These are phyloP conservation scores for Amazona vittata DNA, from an alignment of 2,113 vertebrate genomes.

Conservation along the genomic window DNA sequence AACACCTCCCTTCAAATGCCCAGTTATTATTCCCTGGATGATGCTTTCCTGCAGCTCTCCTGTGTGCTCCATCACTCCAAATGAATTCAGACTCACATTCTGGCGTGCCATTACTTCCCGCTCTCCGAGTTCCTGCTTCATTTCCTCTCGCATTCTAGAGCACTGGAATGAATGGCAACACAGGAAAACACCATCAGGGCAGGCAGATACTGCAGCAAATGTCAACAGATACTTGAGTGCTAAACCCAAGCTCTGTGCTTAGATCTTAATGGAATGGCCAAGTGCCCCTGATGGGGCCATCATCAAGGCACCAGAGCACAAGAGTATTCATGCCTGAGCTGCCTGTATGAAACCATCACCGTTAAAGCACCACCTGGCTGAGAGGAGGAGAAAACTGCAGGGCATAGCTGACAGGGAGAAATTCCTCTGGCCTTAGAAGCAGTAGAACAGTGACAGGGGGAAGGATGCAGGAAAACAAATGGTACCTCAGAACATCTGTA, in stretches of 20 bases:
- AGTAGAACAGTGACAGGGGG: no score
- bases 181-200: not conserved
- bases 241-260: not conserved
- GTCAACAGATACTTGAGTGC: not conserved
- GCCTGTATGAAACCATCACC: not conserved
- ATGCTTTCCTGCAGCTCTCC: not conserved
- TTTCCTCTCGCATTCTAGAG: conserved; percentile 60
- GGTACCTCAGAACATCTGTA: not conserved
- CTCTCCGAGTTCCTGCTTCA: conserved; percentile 49
- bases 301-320: not conserved
- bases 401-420: not conserved
- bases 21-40: not conserved
- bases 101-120: conserved; percentile 58
- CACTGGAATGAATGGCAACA: conserved; percentile 54
- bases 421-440: not conserved
- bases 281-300: not conserved
- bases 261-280: fast-evolving
- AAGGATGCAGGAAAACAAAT: not conserved
- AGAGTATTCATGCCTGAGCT: not conserved
- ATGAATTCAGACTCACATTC: conserved; percentile 42
- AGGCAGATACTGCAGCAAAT: not conserved
- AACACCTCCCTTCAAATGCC: not conserved
- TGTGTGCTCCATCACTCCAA: not conserved
- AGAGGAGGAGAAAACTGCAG: not conserved
- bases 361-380: not conserved